Percentiles rank a stretch among this genome's conserved stretches.
Evolutionary conservation across 2,113 vertebrate genomes (phyloP).

Genomic region (Ictidomys tridecemlineatus): DNA sequence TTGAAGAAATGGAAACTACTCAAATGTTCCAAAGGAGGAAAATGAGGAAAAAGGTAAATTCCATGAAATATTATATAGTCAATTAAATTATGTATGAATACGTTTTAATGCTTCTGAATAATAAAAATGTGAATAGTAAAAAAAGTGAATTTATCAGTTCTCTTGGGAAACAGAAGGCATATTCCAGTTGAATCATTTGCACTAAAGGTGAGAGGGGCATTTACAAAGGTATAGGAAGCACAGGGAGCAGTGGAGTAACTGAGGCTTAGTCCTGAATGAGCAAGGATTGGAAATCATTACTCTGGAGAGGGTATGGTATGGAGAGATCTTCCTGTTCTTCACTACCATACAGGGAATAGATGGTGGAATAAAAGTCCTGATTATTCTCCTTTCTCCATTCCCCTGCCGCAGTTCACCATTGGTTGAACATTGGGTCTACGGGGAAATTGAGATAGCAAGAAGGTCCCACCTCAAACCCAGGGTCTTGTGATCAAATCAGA

Average conservation of each 20-base stretch:
- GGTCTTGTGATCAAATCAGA: too few relatives aligned
- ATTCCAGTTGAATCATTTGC: not conserved
- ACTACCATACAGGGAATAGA: not conserved
- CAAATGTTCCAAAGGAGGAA: not conserved
- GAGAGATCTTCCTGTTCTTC: not conserved
- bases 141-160: not conserved
- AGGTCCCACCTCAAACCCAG: too few relatives aligned
- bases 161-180: not conserved
- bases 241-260: not conserved
- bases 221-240: not conserved
- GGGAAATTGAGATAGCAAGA: too few relatives aligned
- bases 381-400: too few relatives aligned
- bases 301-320: not conserved
- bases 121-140: not conserved
- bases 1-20: not conserved
- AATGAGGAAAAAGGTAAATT: not conserved
- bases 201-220: not conserved
- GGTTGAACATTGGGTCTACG: not conserved
- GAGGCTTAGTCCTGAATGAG: not conserved
- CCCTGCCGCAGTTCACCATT: not conserved
- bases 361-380: not conserved
- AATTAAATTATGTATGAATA: not conserved
- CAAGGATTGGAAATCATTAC: not conserved
- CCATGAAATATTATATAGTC: not conserved
- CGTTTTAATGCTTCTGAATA: not conserved